These are phyloP conservation scores for Hermaeophaga mercurialis DNA, from an alignment of 2,888 invertebrate species.

Conservation along the genomic window DNA sequence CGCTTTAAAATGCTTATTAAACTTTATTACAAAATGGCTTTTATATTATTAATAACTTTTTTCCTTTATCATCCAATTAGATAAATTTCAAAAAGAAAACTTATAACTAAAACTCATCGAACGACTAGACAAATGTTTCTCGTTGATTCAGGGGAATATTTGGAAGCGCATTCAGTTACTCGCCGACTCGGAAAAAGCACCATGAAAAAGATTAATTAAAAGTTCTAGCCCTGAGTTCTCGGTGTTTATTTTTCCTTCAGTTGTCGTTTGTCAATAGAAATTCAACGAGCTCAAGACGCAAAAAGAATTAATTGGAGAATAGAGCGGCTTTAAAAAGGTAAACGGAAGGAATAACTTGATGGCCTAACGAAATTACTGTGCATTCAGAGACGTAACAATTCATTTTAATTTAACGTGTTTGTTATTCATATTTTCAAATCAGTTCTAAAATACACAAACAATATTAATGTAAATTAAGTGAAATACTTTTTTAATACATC, in stretches of 20 bases:
- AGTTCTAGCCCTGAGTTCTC: slow-evolving; percentile 4
- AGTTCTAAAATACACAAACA: too few species aligned
- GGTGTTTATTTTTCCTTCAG: slow-evolving; percentile 13
- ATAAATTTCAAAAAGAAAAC: not conserved
- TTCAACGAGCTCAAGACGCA: slow-evolving; percentile 8
- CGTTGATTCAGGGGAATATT: too few species aligned
- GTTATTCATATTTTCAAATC: too few species aligned
- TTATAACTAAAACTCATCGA: too few species aligned
- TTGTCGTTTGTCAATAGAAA: slow-evolving; percentile 21
- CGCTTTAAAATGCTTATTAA: too few species aligned
- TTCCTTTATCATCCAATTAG: not conserved
- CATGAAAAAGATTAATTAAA: slow-evolving; percentile 15
- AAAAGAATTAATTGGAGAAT: slow-evolving; percentile 18
- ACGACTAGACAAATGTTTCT: too few species aligned
- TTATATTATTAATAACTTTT: not conserved
- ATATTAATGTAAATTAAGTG: too few species aligned
- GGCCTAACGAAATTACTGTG: slow-evolving; percentile 1
- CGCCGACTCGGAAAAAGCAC: slow-evolving; percentile 10
- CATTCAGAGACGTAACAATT: not conserved
- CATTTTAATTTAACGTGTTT: too few species aligned
- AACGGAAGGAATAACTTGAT: slow-evolving; percentile 11
- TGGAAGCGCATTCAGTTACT: too few species aligned
- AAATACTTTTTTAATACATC: too few species aligned
- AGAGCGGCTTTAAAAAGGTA: slow-evolving; percentile 13
- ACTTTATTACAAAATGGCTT: too few species aligned